Conservation (phyloP, 2,888 invertebrate species). For the Lamellibrachia satsuma region DNA sequence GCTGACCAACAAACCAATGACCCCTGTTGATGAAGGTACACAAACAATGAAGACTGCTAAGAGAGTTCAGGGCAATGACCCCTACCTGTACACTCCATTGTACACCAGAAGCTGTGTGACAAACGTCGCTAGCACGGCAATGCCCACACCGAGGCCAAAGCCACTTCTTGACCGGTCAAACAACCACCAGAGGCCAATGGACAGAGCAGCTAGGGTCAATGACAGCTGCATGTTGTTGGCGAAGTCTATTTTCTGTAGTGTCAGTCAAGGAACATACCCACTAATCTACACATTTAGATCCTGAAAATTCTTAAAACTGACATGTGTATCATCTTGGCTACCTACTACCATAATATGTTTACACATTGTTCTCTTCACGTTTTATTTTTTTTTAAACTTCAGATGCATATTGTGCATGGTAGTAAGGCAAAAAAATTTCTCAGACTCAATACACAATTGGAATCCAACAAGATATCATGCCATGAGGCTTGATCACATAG, state of each 20-base stretch:
- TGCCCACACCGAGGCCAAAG: conserved; percentile 65
- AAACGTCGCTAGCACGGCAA: conserved; percentile 65
- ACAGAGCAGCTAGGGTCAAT: conserved; percentile 65
- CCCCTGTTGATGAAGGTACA: too few relatives aligned
- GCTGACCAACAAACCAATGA: too few relatives aligned
- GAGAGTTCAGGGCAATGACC: too few relatives aligned
- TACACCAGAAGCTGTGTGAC: conserved; percentile 66
- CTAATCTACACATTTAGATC: neutral
- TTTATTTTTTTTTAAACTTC: too few relatives aligned
- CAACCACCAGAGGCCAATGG: conserved; percentile 67
- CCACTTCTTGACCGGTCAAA: conserved; percentile 67
- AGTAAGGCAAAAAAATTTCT: too few relatives aligned
- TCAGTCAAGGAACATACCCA: neutral
- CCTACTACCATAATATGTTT: neutral
- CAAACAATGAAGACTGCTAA: too few relatives aligned
- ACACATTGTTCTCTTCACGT: neutral
- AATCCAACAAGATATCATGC: too few relatives aligned
- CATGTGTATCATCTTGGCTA: neutral
- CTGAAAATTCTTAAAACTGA: neutral
- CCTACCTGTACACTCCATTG: conserved; percentile 65
- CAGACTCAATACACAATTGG: too few relatives aligned
- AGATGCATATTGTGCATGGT: too few relatives aligned
- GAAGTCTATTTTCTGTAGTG: conserved; percentile 65
- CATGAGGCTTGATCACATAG: too few relatives aligned
- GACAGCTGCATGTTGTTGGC: conserved; percentile 66